Percentiles rank a stretch among this genome's conserved stretches.
phyloP scores from a whole-genome alignment of 2,113 vertebrate species.

The Eubucco bourcierii region DNA sequence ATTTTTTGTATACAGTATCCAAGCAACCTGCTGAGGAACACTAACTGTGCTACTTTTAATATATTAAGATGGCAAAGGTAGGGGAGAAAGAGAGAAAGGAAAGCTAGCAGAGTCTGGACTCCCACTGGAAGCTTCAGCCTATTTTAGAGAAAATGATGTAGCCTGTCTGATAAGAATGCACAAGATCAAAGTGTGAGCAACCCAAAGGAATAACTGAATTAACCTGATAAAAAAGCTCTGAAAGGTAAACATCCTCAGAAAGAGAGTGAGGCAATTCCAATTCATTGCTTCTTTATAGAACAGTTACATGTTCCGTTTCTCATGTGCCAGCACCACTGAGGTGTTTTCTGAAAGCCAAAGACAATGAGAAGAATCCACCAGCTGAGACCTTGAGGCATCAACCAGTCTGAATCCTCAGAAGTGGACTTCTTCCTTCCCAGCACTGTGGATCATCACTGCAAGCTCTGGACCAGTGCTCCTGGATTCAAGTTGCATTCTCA shows the following conservation, averaged over 20 bases:
- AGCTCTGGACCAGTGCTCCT: too few relatives aligned
- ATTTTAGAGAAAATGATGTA: neutral
- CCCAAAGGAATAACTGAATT: neutral
- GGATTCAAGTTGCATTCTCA: neutral
- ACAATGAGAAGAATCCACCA: neutral
- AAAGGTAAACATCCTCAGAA: neutral
- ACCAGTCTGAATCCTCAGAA: neutral
- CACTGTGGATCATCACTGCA: neutral
- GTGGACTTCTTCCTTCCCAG: neutral
- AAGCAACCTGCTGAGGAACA: neutral
- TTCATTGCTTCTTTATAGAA: neutral
- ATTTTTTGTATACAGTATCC: neutral
- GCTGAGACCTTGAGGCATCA: neutral
- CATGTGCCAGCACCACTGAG: neutral
- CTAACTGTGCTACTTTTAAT: neutral
- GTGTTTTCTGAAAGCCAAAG: neutral
- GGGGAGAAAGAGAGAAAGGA: neutral
- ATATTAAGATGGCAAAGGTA: neutral
- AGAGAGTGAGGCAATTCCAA: neutral
- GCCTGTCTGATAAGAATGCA: rapidly evolving
- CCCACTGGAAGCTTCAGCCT: neutral
- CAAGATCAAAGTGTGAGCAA: neutral
- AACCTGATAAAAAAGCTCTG: neutral
- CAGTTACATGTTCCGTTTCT: neutral
- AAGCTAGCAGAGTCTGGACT: neutral